Evolutionary conservation across 2,888 invertebrate species (phyloP), one percentile per base, ranked within the genome.

Genomic region (Drymonia ruficornis): DNA sequence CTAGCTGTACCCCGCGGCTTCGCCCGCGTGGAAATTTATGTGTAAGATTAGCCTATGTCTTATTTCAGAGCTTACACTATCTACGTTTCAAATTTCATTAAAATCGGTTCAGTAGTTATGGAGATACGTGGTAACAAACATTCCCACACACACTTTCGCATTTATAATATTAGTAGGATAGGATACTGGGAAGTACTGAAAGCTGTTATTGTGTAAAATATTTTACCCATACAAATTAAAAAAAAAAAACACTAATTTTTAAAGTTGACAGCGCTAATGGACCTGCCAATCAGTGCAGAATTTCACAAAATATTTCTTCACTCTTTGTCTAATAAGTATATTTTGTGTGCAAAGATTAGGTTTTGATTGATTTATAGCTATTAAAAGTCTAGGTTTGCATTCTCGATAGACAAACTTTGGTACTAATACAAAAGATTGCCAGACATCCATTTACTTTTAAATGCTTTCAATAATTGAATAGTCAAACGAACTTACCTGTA

Each of bases 151-250:
- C n/a, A n/a, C n/a, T n/a, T n/a, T n/a, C n/a, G n/a, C n/a, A n/a
- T n/a, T n/a, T n/a, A n/a, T n/a, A n/a, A n/a, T n/a, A n/a, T n/a
- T n/a, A n/a, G n/a, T n/a, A n/a, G n/a, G n/a, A n/a, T n/a, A n/a
- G n/a, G n/a, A 69, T 49, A 59, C 52, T 36, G 23, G 46, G 53
- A 53, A 49, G 44, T 55, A 38, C 52, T 16, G 15, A 15, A 18
- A 34, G 15, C 36, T 56, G 13, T 13, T 51, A 15, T 44, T 55
- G 53, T 54, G 19, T 19, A 43, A 19, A 42, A 43, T 1, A 19
- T 12, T 19, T 19, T 42, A 18, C 7, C 8, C 38, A 18, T 42
- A 7, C 9, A 42, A 42, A 42, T 18, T 42, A 42, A 1, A 18
- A 40, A 3, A 40, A 16, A n/a, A 38, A n/a, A 1, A 16, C 7